Conservation (phyloP, 2,888 invertebrate species). For the Tetranychus truncatus region DNA sequence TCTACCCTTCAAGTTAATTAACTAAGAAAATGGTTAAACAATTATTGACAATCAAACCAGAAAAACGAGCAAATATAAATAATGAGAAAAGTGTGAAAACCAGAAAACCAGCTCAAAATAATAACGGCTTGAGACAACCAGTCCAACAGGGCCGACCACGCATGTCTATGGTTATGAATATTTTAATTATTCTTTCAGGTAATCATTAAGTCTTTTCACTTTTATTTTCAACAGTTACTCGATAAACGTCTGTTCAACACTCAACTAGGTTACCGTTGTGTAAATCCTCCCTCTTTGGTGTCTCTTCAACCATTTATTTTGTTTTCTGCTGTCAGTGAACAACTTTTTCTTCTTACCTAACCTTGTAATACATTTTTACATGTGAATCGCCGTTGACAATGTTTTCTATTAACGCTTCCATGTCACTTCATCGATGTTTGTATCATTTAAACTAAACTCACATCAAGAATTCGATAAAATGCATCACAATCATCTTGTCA, state of each 20-base stretch:
- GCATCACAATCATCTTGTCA: neutral
- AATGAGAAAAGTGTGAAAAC: too few relatives aligned
- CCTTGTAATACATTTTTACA: neutral
- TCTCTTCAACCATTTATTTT: neutral
- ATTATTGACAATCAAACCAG: too few relatives aligned
- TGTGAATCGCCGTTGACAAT: neutral
- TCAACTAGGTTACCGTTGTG: neutral
- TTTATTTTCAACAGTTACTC: neutral
- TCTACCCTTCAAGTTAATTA: too few relatives aligned
- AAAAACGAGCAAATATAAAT: too few relatives aligned
- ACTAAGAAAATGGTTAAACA: too few relatives aligned
- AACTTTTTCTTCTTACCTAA: neutral
- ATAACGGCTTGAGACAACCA: too few relatives aligned
- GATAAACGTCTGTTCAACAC: neutral
- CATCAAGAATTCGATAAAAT: neutral
- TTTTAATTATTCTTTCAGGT: neutral
- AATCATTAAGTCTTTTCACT: neutral
- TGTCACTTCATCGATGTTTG: neutral
- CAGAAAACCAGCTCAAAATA: too few relatives aligned
- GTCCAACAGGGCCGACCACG: neutral
- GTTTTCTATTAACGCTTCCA: neutral
- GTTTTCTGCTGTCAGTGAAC: neutral
- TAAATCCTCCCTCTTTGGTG: neutral
- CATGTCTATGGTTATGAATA: neutral
- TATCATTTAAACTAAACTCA: neutral